Base-by-base conservation (phyloP, 37 sponge, comb jelly and placozoan genomes). In the Halichondria panicea region DNA sequence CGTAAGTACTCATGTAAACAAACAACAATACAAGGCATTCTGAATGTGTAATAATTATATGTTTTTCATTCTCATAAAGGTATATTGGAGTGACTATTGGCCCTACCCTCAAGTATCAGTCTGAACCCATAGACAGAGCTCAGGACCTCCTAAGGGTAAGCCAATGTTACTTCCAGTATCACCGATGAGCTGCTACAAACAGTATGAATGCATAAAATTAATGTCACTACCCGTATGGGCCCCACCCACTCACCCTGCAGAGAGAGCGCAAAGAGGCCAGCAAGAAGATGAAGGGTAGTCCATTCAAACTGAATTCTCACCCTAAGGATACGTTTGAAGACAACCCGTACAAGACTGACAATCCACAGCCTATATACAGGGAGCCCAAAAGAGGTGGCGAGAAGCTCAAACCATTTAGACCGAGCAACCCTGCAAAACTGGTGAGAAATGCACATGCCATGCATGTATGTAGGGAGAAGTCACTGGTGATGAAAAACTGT, bases 341-440 rank as follows among this genome's bases (percentile, higher is more conserved):
- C 21, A 97, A 97, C 43, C 92, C 95, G 8, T 97, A 74, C 75
- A 74, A 57, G 31, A 18, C 65, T 25, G 73, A 83, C 41, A 74
- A 72, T 56, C 70, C 84, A 21, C 71, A 64, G 6, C 89, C 81
- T 57, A 89, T 87, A 22, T 1, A 39, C 11, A 74, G 80, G 32
- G 81, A 74, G 32, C 35, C 55, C 28, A 42, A 39, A 28, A 27
- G 38, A 30, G 4, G 56, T 0, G 86, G 73, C 68, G 81, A 85
- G 34, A 81, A 85, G 67, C 86, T 76, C 34, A 94, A 89, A 56
- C 97, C 97, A 36, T 97, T 97, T 83, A 87, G 79, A 55, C 97
- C 95, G 43, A 91, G 87, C 58, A 78, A 87, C 4, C 97, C 94
- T 7, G 92, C 90, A 4, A 97, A 97, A 80, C 36, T 43, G 69